Conservation (phyloP, 2,888 invertebrate species). For the Peribatodes rhomboidaria region DNA sequence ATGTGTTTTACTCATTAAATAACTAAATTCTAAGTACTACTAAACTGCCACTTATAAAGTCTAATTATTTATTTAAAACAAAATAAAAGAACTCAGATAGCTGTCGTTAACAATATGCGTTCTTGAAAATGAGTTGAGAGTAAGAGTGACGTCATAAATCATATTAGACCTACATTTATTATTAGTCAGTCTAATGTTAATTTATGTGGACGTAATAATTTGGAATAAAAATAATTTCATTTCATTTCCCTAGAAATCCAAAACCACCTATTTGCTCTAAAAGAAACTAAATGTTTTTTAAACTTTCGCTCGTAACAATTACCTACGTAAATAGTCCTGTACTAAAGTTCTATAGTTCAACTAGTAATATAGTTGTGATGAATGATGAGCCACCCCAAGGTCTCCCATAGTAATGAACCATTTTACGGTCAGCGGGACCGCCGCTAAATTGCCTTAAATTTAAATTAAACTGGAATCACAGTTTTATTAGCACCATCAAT, state of each 20-base stretch:
- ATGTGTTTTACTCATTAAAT: too few species aligned
- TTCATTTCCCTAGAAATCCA: not conserved
- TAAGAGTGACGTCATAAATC: too few species aligned
- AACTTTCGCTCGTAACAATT: not conserved
- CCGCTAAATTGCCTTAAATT: constrained; percentile 85
- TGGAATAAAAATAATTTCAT: too few species aligned
- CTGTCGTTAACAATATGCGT: too few species aligned
- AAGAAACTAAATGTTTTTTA: not conserved
- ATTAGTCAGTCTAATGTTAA: too few species aligned
- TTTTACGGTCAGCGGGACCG: constrained; percentile 80
- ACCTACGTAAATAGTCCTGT: constrained; percentile 3
- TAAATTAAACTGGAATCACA: constrained; percentile 86
- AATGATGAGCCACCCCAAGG: constrained; percentile 66
- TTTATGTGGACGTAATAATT: too few species aligned
- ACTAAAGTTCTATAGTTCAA: constrained; percentile 13
- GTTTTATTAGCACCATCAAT: constrained; percentile 86
- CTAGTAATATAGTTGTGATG: constrained; percentile 55
- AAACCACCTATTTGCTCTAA: too few species aligned
- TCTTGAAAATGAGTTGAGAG: too few species aligned
- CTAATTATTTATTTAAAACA: not conserved
- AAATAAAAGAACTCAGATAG: too few species aligned
- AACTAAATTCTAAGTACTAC: too few species aligned
- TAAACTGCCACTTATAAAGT: not conserved
- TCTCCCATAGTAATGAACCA: constrained; percentile 69
- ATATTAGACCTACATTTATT: too few species aligned